These are phyloP conservation scores for Blastomussa wellsi DNA, from an alignment of 92 coral and sea anemone species.

Conservation along the genomic window DNA sequence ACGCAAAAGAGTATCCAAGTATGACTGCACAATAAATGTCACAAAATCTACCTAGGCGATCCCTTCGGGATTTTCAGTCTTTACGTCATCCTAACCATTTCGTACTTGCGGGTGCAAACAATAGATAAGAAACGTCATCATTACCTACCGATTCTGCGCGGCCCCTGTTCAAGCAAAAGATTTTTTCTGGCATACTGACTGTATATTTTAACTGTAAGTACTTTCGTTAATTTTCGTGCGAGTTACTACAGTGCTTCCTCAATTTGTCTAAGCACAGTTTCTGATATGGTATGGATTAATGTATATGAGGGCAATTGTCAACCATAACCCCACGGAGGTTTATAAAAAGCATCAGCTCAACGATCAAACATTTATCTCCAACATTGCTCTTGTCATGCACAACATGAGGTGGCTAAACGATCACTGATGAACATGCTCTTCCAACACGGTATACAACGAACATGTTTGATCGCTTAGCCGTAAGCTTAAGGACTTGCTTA, in stretches of 20 bases:
- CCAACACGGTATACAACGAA: no score
- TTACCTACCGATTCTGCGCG: slow-evolving; percentile 1
- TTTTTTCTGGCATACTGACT: neutral
- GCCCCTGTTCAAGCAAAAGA: neutral
- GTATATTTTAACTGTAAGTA: neutral
- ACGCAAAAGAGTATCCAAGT: neutral
- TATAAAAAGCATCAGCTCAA: no score
- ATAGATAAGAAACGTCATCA: neutral
- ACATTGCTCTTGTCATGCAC: no score
- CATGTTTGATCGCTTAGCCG: no score
- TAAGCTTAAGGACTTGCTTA: no score
- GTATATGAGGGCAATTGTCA: no score
- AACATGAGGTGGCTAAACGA: no score
- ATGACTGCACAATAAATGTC: neutral
- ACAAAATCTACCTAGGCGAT: neutral
- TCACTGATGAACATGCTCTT: no score
- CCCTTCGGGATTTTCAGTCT: neutral
- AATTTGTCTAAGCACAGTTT: no score
- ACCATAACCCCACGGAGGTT: no score
- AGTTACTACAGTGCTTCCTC: neutral
- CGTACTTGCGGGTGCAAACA: neutral
- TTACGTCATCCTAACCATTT: slow-evolving; percentile 10
- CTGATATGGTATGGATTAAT: no score
- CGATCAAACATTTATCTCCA: no score
- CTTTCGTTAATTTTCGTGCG: neutral